Evolutionary conservation across 1,140 invertebrate species (phyloP).

Genomic region (Coelopa frigida): DNA sequence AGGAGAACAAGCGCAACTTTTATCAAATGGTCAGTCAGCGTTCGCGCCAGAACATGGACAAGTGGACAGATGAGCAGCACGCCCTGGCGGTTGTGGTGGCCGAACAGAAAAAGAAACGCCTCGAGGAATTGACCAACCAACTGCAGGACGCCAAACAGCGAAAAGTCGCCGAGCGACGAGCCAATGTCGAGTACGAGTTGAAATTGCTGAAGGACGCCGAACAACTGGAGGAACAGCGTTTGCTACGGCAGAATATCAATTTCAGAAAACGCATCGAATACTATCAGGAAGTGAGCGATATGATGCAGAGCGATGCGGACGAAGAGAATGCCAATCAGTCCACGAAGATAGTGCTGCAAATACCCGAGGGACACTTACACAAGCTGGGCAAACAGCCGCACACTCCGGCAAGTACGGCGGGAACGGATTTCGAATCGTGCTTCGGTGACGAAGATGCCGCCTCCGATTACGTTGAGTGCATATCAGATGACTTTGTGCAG

Average conservation of each 20-base stretch:
- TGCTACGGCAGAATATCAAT: constrained; percentile 19
- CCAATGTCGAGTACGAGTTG: constrained; percentile 22
- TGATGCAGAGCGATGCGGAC: neutral
- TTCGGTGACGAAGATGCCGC: constrained; percentile 3
- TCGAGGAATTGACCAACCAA: constrained; percentile 22
- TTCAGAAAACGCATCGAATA: constrained; percentile 19
- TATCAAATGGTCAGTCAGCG: constrained; percentile 21
- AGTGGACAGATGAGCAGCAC: constrained; percentile 20
- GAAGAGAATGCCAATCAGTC: neutral
- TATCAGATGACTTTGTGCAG: constrained; percentile 15
- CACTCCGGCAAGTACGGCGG: neutral
- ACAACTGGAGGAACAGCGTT: constrained; percentile 19
- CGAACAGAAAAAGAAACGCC: constrained; percentile 17
- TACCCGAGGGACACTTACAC: neutral
- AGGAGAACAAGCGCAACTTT: constrained; percentile 15
- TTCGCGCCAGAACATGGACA: constrained; percentile 19
- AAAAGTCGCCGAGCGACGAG: constrained; percentile 21
- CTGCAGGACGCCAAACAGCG: constrained; percentile 17
- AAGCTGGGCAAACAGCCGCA: neutral
- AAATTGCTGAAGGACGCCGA: constrained; percentile 17
- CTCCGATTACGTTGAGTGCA: constrained; percentile 13
- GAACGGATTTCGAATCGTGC: constrained; percentile 11
- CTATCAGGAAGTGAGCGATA: constrained; percentile 17
- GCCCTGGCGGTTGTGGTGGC: constrained; percentile 14
- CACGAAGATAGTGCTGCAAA: neutral